Evolutionary conservation across 2,113 vertebrate species (phyloP).

Genomic region (Myotis brandtii): DNA sequence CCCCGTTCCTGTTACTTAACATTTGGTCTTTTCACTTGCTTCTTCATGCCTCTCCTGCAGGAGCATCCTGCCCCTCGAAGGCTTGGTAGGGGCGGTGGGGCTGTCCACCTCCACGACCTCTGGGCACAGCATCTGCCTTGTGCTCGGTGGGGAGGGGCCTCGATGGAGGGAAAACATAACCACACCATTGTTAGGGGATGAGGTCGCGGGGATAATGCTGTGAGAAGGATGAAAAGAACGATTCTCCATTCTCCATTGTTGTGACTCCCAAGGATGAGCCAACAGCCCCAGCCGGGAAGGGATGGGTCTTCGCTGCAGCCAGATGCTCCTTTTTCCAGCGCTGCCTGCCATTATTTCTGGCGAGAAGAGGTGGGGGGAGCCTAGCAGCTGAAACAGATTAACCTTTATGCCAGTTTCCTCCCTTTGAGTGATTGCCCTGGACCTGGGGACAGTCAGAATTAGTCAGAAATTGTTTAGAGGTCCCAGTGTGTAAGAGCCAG

Average conservation of each 20-base stretch:
- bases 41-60: neutral
- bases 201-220: conserved; percentile 62
- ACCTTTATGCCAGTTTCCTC: conserved; percentile 70
- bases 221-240: conserved; percentile 74
- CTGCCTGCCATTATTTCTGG: conserved; percentile 69
- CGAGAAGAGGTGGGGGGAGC: neutral
- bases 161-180: conserved; percentile 19
- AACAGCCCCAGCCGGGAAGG: conserved; percentile 54
- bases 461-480: conserved; percentile 57
- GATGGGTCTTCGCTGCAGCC: conserved; percentile 61
- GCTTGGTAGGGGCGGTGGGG: neutral
- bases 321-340: conserved; percentile 70
- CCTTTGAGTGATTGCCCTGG: conserved; percentile 57
- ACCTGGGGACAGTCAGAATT: conserved; percentile 43
- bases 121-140: conserved; percentile 59
- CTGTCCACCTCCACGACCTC: neutral
- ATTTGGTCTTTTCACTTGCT: neutral
- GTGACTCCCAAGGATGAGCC: conserved; percentile 68
- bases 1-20: neutral
- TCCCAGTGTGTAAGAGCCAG: neutral
- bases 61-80: neutral
- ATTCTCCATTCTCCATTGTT: conserved; percentile 78
- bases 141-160: neutral
- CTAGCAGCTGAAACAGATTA: conserved; percentile 77
- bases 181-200: conserved; percentile 69